Conservation (phyloP, 2,888 invertebrate genomes). For the Notodonta dromedarius region DNA sequence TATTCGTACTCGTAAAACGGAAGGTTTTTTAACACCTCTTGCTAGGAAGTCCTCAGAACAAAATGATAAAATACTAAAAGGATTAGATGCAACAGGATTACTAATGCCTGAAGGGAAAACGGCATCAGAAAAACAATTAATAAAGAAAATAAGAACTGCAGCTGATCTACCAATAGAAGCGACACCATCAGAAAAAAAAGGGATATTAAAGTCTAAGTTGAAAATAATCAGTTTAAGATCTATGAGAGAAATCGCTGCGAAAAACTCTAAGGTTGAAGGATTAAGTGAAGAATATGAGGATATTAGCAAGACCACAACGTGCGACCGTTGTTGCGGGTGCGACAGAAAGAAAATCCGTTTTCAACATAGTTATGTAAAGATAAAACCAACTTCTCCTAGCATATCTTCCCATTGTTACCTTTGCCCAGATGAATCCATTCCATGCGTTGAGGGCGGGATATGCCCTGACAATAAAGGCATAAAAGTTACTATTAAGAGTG, state of each 20-base stretch:
- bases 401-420: slow-evolving; percentile 60
- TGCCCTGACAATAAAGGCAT: slow-evolving; percentile 67
- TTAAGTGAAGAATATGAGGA: slow-evolving; percentile 56
- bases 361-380: slow-evolving; percentile 70
- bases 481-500: slow-evolving; percentile 65
- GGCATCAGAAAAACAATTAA: slow-evolving; percentile 42
- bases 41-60: slow-evolving; percentile 45
- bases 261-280: slow-evolving; percentile 35
- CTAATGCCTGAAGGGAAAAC: slow-evolving; percentile 42
- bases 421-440: slow-evolving; percentile 64
- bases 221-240: slow-evolving; percentile 37
- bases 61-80: slow-evolving; percentile 52
- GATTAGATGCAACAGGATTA: slow-evolving; percentile 48
- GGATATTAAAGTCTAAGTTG: slow-evolving; percentile 48
- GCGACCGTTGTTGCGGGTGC: slow-evolving; percentile 66
- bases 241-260: slow-evolving; percentile 10
- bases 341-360: slow-evolving; percentile 70
- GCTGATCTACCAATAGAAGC: slow-evolving; percentile 41
- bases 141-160: slow-evolving; percentile 46
- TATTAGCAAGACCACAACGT: slow-evolving; percentile 60
- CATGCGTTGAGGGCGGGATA: slow-evolving; percentile 60
- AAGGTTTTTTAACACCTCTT: slow-evolving; percentile 48
- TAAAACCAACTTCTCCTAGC: slow-evolving; percentile 69
- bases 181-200: slow-evolving; percentile 50
- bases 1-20: slow-evolving; percentile 42